Evolutionary conservation across 2,888 invertebrate genomes (phyloP), one percentile per base, ranked within the genome.

Genomic region (Lymantria dispar): DNA sequence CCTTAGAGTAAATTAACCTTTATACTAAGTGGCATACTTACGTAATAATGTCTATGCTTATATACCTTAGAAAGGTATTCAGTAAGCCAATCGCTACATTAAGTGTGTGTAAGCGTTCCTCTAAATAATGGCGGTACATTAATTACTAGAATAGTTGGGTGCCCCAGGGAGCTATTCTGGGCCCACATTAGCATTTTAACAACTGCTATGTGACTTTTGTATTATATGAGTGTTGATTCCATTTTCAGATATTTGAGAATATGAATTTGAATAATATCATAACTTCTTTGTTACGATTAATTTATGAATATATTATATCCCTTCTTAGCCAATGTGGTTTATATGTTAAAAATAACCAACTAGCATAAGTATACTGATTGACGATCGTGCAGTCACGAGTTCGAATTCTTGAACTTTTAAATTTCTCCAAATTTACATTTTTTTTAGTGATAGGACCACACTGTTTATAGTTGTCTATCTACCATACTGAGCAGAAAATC

Each of bases 41-140:
- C 43, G 47, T 46, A 47, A 10, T 33, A 45, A 47, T 48, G 48
- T 30, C 36, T 36, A 15, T 29, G 8, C 33, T 22, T 22, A 47
- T 36, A 47, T 40, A 40, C 12, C 22, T 15, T 14, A 15, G 14
- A 13, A 15, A 40, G 22, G 40, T 40, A 10, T 14, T 40, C 22
- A 12, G 15, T 40, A 40, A 40, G 15, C 45, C 52, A 48, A 62
- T 63, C 56, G 46, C 64, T 44, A 56, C 60, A 53, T 60, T 56
- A 59, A 62, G 52, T 58, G 54, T 53, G 52, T 62, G 64, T 70
- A 62, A 70, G 66, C 60, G 52, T 51, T 60, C 56, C 54, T 59
- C 60, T 72, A 64, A 72, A 70, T 72, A 72, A 72, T 70, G 63
- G 53, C 50, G 48, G 52, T 48, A 58, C 70, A 72, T 72, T 72